These are phyloP conservation scores for Mus caroli DNA, from an alignment of 2,797 vertebrate species.

Conservation along the genomic window DNA sequence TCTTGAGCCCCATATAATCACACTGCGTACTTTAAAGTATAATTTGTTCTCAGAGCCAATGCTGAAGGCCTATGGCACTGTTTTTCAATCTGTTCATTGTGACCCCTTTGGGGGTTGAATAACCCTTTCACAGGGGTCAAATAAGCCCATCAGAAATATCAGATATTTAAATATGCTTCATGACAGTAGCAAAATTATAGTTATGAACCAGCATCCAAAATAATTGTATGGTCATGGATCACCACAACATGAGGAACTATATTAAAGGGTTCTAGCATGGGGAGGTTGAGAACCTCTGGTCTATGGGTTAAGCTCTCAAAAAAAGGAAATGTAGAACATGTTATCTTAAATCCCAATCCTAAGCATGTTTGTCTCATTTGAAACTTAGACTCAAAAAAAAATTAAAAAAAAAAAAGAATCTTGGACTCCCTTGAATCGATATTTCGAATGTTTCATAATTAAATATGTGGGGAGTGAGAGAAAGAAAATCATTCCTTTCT, in stretches of 20 bases:
- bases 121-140: too few relatives aligned
- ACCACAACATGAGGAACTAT: background rate
- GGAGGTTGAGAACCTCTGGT: background rate
- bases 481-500: conserved; percentile 61
- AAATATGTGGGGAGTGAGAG: conserved; percentile 13
- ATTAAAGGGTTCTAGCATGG: too few relatives aligned
- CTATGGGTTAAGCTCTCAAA: background rate
- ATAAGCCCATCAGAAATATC: background rate
- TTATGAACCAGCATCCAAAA: background rate
- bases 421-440: conserved; percentile 71
- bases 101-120: background rate
- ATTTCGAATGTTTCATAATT: conserved; percentile 69
- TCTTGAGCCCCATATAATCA: background rate
- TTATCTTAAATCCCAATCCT: conserved; percentile 57
- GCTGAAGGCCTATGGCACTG: background rate
- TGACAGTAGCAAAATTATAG: background rate
- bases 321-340: background rate
- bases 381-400: conserved; percentile 50
- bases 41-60: background rate
- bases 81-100: background rate
- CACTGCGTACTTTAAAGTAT: background rate
- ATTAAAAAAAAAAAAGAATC: background rate
- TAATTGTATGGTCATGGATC: background rate
- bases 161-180: background rate
- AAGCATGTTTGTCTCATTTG: conserved; percentile 70